A percentile compares a stretch with the other conserved stretches of the same genome.
Conservation (phyloP, 1,140 invertebrate genomes). For the Panulirus ornatus region DNA sequence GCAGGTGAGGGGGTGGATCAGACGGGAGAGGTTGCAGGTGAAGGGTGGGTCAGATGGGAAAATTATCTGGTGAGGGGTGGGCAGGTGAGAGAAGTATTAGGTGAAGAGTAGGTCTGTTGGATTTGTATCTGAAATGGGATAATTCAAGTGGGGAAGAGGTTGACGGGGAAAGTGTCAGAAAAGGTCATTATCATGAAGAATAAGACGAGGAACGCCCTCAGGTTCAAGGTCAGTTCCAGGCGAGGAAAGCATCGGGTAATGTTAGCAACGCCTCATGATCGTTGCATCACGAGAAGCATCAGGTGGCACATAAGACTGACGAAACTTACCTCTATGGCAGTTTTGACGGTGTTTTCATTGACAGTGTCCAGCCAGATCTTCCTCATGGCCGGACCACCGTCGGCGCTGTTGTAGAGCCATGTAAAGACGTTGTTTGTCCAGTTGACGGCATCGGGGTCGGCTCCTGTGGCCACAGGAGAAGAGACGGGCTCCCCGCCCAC, state of each 20-base stretch:
- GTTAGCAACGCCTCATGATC: too few species aligned
- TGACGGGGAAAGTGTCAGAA: not conserved
- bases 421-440: constrained; percentile 66
- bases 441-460: constrained; percentile 61
- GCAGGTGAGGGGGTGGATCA: not conserved
- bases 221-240: too few species aligned
- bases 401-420: constrained; percentile 65
- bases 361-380: constrained; percentile 61
- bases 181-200: too few species aligned
- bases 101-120: not conserved
- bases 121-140: not conserved
- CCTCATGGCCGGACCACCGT: constrained; percentile 53
- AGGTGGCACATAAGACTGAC: too few species aligned
- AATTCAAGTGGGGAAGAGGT: not conserved
- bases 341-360: constrained; percentile 65
- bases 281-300: too few species aligned
- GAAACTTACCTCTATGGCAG: constrained; percentile 64
- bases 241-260: too few species aligned
- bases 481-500: constrained; percentile 28
- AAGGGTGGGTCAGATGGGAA: not conserved
- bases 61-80: not conserved
- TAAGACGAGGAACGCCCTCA: too few species aligned
- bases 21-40: too few species aligned
- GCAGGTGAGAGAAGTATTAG: not conserved
- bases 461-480: constrained; percentile 58